Conservation (phyloP, 2,888 invertebrate genomes). For the Melangyna quadrimaculata region DNA sequence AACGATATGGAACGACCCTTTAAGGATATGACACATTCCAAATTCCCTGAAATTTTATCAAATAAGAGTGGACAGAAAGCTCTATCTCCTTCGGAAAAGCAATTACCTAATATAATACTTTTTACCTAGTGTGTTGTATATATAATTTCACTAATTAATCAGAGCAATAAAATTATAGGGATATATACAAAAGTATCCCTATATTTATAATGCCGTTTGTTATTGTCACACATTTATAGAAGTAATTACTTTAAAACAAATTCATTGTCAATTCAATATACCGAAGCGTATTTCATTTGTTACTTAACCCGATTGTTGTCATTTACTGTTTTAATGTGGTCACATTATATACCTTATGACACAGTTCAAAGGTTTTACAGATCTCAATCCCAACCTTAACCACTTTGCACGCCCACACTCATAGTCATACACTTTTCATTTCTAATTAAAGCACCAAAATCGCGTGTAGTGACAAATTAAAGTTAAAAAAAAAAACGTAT, state of each 20-base stretch:
- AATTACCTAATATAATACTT: neutral
- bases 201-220: neutral
- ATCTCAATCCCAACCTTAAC: neutral
- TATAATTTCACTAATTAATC: neutral
- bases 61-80: no score
- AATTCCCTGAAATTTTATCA: no score
- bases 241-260: neutral
- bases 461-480: constrained; percentile 15
- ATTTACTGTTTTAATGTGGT: constrained; percentile 5
- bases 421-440: constrained; percentile 8
- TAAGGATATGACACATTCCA: no score
- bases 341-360: neutral
- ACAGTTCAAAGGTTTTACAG: constrained; percentile 10
- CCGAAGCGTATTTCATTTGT: neutral
- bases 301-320: constrained; percentile 7
- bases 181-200: neutral
- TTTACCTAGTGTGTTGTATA: neutral
- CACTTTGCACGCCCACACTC: neutral
- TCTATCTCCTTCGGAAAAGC: no score
- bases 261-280: neutral
- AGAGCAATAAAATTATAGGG: neutral
- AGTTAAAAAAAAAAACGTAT: neutral
- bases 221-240: constrained; percentile 7
- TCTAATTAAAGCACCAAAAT: constrained; percentile 30
- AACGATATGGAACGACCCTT: no score